A percentile compares a stretch with the other conserved stretches of the same genome.
Conservation (phyloP, 2,888 invertebrate genomes). For the Parapristionchus giblindavisi region DNA sequence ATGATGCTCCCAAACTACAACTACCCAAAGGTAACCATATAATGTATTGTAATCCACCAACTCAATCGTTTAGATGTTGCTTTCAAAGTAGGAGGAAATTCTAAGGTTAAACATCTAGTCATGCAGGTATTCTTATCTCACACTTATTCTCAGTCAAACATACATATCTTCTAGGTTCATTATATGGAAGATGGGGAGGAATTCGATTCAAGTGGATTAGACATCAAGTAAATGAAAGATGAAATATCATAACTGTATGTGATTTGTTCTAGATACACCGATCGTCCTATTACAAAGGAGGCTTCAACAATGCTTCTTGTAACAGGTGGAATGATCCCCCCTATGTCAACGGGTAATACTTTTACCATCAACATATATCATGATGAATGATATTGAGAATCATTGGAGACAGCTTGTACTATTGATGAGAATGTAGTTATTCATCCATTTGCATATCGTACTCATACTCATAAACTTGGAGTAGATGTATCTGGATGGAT, state of each 20-base stretch:
- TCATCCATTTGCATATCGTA: constrained; percentile 93
- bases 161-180: constrained; percentile 76
- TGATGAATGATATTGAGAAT: constrained; percentile 46
- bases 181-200: constrained; percentile 73
- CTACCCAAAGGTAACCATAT: constrained; percentile 77
- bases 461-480: constrained; percentile 82
- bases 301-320: constrained; percentile 91
- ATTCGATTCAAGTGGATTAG: constrained; percentile 84
- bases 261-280: constrained; percentile 43
- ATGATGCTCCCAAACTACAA: constrained; percentile 84
- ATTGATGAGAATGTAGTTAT: constrained; percentile 81
- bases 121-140: constrained; percentile 76
- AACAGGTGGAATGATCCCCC: constrained; percentile 81
- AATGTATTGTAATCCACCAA: constrained; percentile 3
- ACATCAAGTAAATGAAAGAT: constrained; percentile 81
- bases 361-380: not conserved
- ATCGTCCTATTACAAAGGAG: constrained; percentile 76
- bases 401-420: constrained; percentile 88
- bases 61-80: constrained; percentile 75
- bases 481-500: constrained; percentile 63
- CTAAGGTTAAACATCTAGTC: constrained; percentile 86
- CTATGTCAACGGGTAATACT: constrained; percentile 52
- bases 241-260: constrained; percentile 35
- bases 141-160: not conserved
- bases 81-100: constrained; percentile 85